Evolutionary conservation across 2,113 vertebrate species (phyloP).

Genomic region (Pitta sordida): DNA sequence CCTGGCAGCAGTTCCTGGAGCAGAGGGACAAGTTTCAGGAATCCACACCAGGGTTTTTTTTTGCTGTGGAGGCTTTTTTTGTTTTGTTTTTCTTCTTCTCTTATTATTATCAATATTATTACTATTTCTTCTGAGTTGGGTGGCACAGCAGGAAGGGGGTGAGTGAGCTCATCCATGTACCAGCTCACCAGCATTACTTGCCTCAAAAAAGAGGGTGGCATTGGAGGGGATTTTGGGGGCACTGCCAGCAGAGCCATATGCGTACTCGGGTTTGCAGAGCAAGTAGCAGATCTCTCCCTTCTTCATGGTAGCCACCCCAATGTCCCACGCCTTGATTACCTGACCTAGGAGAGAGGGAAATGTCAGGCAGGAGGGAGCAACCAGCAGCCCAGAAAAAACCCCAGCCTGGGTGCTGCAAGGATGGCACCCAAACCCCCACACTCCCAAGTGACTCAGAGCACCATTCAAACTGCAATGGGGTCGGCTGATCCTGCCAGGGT

Average conservation of each 20-base stretch:
- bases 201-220: slow-evolving; percentile 89
- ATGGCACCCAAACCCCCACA: not conserved
- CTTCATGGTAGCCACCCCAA: slow-evolving; percentile 90
- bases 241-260: slow-evolving; percentile 85
- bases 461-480: not conserved
- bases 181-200: slow-evolving; percentile 12
- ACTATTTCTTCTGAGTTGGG: not conserved
- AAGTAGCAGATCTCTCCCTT: slow-evolving; percentile 88
- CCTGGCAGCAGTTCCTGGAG: slow-evolving; percentile 51
- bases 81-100: not conserved
- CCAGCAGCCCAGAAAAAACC: not conserved
- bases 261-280: slow-evolving; percentile 90
- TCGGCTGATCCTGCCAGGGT: not conserved
- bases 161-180: not conserved
- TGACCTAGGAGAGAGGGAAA: slow-evolving; percentile 78
- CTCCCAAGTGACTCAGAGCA: not conserved
- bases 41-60: not conserved
- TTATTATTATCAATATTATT: not conserved
- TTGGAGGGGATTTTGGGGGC: slow-evolving; percentile 90
- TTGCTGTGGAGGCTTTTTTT: not conserved
- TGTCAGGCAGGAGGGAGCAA: not conserved
- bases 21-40: slow-evolving; percentile 70
- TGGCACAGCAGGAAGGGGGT: not conserved
- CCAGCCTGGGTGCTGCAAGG: not conserved
- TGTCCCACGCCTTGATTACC: slow-evolving; percentile 94